Percentiles rank a stretch among this genome's conserved stretches.
These are phyloP conservation scores for Dryocosmus kuriphilus DNA, from an alignment of 2,888 invertebrate genomes.

Conservation along the genomic window DNA sequence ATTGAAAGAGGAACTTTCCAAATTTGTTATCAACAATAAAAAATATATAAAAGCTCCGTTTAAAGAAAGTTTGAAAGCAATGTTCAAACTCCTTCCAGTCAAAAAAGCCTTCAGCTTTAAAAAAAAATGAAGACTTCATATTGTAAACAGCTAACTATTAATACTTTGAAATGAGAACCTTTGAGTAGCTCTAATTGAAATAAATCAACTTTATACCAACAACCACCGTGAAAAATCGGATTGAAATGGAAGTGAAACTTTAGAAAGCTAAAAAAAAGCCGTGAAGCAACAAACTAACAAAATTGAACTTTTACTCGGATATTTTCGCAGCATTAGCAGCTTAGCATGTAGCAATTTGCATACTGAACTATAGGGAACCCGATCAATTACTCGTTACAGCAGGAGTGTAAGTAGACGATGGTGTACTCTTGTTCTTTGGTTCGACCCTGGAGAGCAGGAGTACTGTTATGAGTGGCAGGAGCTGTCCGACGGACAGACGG, in stretches of 20 bases:
- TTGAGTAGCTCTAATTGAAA: conserved; percentile 15
- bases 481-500: conserved; percentile 46
- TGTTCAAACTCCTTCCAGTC: no score
- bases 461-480: conserved; percentile 58
- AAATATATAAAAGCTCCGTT: no score
- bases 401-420: conserved; percentile 8
- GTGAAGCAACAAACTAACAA: conserved; percentile 35
- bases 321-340: conserved; percentile 31
- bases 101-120: neutral
- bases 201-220: conserved; percentile 15
- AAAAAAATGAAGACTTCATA: neutral
- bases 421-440: conserved; percentile 20
- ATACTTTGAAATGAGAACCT: neutral
- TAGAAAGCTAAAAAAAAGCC: conserved; percentile 39
- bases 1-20: no score
- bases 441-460: conserved; percentile 47
- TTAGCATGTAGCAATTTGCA: conserved; percentile 35
- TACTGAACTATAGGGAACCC: conserved; percentile 27
- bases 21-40: no score
- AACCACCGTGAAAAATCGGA: conserved; percentile 22
- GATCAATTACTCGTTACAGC: conserved; percentile 37
- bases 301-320: conserved; percentile 36
- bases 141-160: neutral
- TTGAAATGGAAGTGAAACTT: conserved; percentile 38
- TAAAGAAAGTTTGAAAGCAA: no score